These are phyloP conservation scores for Labeo calbasu DNA, from an alignment of 2,797 vertebrate genomes.

Conservation along the genomic window DNA sequence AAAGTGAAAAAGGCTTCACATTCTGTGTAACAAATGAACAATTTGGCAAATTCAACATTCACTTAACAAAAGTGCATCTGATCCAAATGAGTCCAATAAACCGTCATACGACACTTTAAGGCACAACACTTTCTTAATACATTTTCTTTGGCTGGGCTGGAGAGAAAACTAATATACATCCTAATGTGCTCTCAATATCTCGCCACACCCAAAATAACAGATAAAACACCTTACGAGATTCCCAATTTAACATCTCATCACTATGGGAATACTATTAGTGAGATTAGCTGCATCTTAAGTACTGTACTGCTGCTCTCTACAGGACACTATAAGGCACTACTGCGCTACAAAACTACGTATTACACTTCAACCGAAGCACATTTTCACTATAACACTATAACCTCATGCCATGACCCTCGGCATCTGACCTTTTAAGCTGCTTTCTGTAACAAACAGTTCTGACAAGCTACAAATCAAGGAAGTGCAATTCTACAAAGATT, in stretches of 20 bases:
- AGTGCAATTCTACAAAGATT: slow-evolving; percentile 16
- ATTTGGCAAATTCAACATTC: slow-evolving; percentile 81
- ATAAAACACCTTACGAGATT: slow-evolving; percentile 15
- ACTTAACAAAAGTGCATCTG: slow-evolving; percentile 88
- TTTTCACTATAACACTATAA: not conserved
- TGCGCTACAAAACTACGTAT: not conserved
- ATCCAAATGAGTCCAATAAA: slow-evolving; percentile 56
- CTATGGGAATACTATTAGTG: slow-evolving; percentile 24
- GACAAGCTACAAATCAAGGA: not conserved
- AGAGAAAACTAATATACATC: slow-evolving; percentile 17
- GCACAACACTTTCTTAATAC: slow-evolving; percentile 22
- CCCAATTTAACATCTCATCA: slow-evolving; percentile 18
- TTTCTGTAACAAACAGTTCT: slow-evolving; percentile 7
- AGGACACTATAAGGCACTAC: slow-evolving; percentile 41
- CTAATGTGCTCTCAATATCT: slow-evolving; percentile 23
- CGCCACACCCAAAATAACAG: slow-evolving; percentile 1
- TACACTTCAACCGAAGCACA: not conserved
- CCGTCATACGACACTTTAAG: slow-evolving; percentile 15
- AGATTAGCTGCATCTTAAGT: slow-evolving; percentile 34
- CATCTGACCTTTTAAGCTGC: not conserved
- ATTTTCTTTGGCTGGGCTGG: slow-evolving; percentile 19
- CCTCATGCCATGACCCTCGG: not conserved
- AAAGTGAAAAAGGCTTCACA: slow-evolving; percentile 84
- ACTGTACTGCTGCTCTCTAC: slow-evolving; percentile 34
- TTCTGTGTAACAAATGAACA: slow-evolving; percentile 76